Conservation (phyloP, 1,140 invertebrate species). For the Belonocnema kinseyi region DNA sequence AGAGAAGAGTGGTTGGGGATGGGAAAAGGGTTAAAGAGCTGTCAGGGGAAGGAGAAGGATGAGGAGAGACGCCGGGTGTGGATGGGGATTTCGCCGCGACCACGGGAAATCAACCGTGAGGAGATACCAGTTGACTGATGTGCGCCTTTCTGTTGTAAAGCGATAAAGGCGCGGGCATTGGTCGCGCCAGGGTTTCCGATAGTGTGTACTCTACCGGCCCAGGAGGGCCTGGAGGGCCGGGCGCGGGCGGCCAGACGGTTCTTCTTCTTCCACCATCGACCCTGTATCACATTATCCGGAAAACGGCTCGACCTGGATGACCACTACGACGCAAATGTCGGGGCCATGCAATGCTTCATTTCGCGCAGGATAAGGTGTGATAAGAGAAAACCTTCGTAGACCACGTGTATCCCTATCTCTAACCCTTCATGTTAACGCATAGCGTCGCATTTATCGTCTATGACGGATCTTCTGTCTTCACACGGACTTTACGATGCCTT, state of each 20-base stretch:
- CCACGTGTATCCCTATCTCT: conserved; percentile 52
- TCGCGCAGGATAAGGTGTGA: conserved; percentile 36
- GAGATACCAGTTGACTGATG: conserved; percentile 77
- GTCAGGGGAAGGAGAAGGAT: conserved; percentile 42
- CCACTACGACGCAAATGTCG: conserved; percentile 3
- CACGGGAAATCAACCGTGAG: conserved; percentile 77
- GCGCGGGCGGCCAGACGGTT: conserved; percentile 44
- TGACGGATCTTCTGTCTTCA: conserved; percentile 12
- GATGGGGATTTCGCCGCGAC: conserved; percentile 61
- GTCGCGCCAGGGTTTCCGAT: conserved; percentile 74
- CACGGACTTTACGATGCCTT: not conserved
- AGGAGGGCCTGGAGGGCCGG: conserved; percentile 44
- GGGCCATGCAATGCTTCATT: conserved; percentile 2
- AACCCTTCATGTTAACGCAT: conserved; percentile 39
- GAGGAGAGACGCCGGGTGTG: conserved; percentile 41
- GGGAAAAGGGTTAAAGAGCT: conserved; percentile 43
- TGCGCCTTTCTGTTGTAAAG: conserved; percentile 77
- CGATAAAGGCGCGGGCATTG: conserved; percentile 76
- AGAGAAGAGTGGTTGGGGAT: conserved; percentile 38
- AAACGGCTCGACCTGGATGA: conserved; percentile 25
- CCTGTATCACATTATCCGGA: conserved; percentile 51
- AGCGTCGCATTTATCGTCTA: conserved; percentile 1
- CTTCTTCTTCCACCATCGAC: conserved; percentile 39
- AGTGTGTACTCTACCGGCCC: conserved; percentile 56
- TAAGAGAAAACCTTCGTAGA: conserved; percentile 45